Evolutionary conservation across 2,888 invertebrate species (phyloP), one percentile per base, ranked within the genome.

Genomic region (Drosophila kambysellisi): DNA sequence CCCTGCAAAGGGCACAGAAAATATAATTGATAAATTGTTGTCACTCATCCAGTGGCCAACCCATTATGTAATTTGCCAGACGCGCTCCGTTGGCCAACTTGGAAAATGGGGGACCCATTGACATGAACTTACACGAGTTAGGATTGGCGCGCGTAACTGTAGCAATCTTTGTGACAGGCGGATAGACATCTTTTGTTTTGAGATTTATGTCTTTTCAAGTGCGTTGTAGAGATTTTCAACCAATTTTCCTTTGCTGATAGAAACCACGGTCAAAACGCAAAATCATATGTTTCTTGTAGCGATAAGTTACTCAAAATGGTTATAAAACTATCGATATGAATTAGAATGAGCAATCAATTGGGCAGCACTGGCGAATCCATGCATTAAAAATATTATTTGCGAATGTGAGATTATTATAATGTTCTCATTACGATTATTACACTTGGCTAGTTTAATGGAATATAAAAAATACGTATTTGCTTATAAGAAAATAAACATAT

Each of bases 141-240:
- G 74, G 56, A 92, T 90, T 35, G 92, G 93, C 12, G 91, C 78
- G 84, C 92, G 92, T 32, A 88, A 80, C 75, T 91, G 92, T 50
- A 93, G 71, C 60, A 93, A 79, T 66, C 91, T 90, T 70, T 91
- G 91, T n/a, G 90, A 90, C 35, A 92, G 89, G 67, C 92, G 90
- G 63, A 93, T 76, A 57, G 93, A 92, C 93, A 93, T 93, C 41
- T 68, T 83, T 67, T n/a, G n/a, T 39, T 32, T 60, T 52, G 20
- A 32, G 20, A 53, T 53, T 69, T 68, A 62, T 72, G 46, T 20
- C n/a, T 68, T 37, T 64, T 53, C 41, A 54, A 39, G 43, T 62
- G 78, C 60, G 43, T 58, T 68, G 30, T 30, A 50, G 59, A 65
- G 54, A 52, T 48, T 37, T 66, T 70, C 50, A 69, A 67, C 66